Evolutionary conservation across 2,888 invertebrate species (phyloP).

Genomic region (Athalia circularis): DNA sequence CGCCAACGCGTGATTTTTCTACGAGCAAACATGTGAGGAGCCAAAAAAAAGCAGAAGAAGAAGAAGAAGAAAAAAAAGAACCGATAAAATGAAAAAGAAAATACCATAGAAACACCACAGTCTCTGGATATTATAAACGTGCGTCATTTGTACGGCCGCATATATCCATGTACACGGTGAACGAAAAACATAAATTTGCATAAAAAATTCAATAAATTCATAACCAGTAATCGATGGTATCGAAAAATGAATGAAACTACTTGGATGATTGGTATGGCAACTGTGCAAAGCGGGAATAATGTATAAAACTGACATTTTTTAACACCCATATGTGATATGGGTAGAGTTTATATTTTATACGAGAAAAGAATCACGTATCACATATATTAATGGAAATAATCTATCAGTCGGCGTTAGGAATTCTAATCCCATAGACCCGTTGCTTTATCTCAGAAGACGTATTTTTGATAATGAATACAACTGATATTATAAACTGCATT

Average conservation of each 20-base stretch:
- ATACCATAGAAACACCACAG: not conserved
- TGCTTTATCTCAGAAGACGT: not conserved
- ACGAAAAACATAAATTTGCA: too few species aligned
- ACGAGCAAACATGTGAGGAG: not conserved
- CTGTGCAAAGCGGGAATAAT: too few species aligned
- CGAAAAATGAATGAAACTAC: too few species aligned
- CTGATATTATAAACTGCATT: not conserved
- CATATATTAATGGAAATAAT: not conserved
- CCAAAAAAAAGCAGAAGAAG: not conserved
- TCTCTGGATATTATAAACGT: too few species aligned
- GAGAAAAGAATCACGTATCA: not conserved
- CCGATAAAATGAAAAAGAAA: not conserved
- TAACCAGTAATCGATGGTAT: too few species aligned
- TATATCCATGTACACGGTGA: too few species aligned
- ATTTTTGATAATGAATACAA: slow-evolving; percentile 28
- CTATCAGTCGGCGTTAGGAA: slow-evolving; percentile 14
- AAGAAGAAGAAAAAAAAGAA: not conserved
- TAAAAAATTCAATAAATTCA: too few species aligned
- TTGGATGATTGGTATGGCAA: too few species aligned
- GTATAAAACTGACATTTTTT: too few species aligned
- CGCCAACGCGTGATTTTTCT: slow-evolving; percentile 9
- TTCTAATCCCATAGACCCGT: slow-evolving; percentile 4
- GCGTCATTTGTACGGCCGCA: too few species aligned
- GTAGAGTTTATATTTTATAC: not conserved
- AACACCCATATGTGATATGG: too few species aligned